A percentile compares a stretch with the other conserved stretches of the same genome.
phyloP scores from a whole-genome alignment of 2,888 invertebrate genomes.

The Brachycybe producta region DNA sequence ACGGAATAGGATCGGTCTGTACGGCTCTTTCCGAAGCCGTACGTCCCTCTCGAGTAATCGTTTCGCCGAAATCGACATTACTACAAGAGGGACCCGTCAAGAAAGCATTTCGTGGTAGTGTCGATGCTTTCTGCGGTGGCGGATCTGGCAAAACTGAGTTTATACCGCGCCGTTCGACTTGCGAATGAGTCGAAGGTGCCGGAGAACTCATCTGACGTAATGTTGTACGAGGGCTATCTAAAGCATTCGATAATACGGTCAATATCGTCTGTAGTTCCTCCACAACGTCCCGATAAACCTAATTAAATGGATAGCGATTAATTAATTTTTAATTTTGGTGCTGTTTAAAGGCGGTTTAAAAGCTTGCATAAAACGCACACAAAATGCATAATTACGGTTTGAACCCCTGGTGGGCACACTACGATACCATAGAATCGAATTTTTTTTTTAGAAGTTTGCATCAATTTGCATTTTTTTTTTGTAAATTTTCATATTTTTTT shows the following conservation, averaged over 20 bases:
- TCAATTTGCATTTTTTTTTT: too few relatives aligned
- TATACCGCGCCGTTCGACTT: background rate
- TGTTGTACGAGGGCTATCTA: conserved; percentile 14
- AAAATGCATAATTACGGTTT: background rate
- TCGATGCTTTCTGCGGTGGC: conserved; percentile 44
- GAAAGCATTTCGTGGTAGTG: conserved; percentile 56
- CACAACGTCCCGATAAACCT: conserved; percentile 22
- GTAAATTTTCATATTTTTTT: too few relatives aligned
- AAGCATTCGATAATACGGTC: conserved; percentile 20
- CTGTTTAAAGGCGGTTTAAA: too few relatives aligned
- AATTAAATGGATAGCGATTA: background rate
- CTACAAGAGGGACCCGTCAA: conserved; percentile 40
- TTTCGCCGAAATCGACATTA: conserved; percentile 47
- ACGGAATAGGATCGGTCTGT: conserved; percentile 27
- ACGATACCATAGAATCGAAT: too few relatives aligned
- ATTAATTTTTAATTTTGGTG: too few relatives aligned
- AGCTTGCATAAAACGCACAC: too few relatives aligned
- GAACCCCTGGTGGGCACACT: background rate
- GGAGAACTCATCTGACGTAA: conserved; percentile 16
- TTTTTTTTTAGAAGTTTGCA: too few relatives aligned
- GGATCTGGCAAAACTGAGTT: conserved; percentile 23
- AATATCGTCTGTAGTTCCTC: conserved; percentile 21
- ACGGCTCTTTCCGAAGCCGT: conserved; percentile 31
- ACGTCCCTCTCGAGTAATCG: background rate
- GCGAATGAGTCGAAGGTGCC: conserved; percentile 4